A percentile compares a stretch with the other conserved stretches of the same genome.
These are phyloP conservation scores for Octodon degus DNA, from an alignment of 2,113 vertebrate genomes.

Conservation along the genomic window DNA sequence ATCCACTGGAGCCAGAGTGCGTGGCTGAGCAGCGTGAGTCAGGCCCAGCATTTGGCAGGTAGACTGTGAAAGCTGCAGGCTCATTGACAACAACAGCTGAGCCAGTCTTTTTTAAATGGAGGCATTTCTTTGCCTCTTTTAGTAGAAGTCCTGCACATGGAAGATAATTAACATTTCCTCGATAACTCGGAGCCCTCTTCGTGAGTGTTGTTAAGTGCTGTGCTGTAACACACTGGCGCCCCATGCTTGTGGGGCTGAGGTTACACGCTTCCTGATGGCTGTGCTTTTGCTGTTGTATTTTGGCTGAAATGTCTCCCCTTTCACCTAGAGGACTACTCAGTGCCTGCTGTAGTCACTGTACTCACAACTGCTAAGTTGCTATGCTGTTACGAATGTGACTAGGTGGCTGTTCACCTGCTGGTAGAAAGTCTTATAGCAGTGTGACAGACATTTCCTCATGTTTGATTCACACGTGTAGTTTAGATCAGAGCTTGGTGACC, in stretches of 20 bases:
- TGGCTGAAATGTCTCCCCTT: constrained; percentile 38
- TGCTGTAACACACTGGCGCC: not conserved
- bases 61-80: not conserved
- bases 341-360: not conserved
- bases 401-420: not conserved
- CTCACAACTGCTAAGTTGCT: not conserved
- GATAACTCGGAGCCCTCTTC: not conserved
- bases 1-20: not conserved
- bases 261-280: constrained; percentile 1
- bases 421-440: not conserved
- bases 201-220: not conserved
- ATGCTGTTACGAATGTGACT: not conserved
- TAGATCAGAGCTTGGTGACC: not conserved
- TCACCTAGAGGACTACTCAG: constrained; percentile 10
- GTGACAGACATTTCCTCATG: not conserved
- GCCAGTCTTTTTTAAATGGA: not conserved
- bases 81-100: not conserved
- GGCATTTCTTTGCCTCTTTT: constrained; percentile 30
- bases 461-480: not conserved
- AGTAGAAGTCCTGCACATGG: not conserved
- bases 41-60: constrained; percentile 6
- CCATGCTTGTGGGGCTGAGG: not conserved
- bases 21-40: constrained; percentile 17
- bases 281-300: not conserved
- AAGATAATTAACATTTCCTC: constrained; percentile 38